These are phyloP conservation scores for Drosophila nikananu DNA, from an alignment of 1,140 invertebrate species.

Conservation along the genomic window DNA sequence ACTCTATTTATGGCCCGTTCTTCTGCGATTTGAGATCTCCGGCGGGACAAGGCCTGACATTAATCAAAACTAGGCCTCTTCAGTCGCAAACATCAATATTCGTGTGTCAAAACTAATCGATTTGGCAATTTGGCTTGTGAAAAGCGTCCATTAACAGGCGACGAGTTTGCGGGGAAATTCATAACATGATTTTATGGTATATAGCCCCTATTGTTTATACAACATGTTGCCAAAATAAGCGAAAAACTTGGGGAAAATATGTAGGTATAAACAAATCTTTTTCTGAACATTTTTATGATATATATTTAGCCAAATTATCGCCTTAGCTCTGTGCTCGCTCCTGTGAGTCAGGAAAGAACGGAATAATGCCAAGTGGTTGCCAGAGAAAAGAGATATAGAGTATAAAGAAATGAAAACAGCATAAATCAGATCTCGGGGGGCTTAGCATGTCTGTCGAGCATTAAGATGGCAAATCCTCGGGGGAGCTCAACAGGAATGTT, in stretches of 20 bases:
- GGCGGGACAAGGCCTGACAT: constrained; percentile 15
- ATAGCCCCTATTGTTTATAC: constrained; percentile 60
- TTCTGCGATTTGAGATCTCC: constrained; percentile 18
- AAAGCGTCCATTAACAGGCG: constrained; percentile 63
- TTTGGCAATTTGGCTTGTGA: constrained; percentile 52
- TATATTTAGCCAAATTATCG: constrained; percentile 48
- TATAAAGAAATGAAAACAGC: constrained; percentile 8
- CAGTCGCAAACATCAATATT: constrained; percentile 30
- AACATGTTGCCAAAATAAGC: constrained; percentile 61
- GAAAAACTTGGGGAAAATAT: constrained; percentile 39
- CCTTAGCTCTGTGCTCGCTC: background rate
- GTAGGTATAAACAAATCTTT: constrained; percentile 65
- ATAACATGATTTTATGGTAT: constrained; percentile 29
- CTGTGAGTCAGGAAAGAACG: constrained; percentile 43
- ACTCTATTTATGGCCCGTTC: constrained; percentile 57
- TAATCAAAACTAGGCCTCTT: constrained; percentile 34
- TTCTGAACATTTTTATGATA: constrained; percentile 55
- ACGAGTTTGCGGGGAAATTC: constrained; percentile 36
- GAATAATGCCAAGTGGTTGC: constrained; percentile 25
- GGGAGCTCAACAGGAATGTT: constrained; percentile 49
- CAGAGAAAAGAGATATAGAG: background rate
- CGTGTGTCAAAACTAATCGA: constrained; percentile 53
- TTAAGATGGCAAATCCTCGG: constrained; percentile 55
- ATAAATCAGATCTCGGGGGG: constrained; percentile 61
- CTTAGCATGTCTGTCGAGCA: constrained; percentile 61